A percentile compares a stretch with the other conserved stretches of the same genome.
phyloP scores from a whole-genome alignment of 2,113 vertebrate species.

The Melanotaenia duboulayi region DNA sequence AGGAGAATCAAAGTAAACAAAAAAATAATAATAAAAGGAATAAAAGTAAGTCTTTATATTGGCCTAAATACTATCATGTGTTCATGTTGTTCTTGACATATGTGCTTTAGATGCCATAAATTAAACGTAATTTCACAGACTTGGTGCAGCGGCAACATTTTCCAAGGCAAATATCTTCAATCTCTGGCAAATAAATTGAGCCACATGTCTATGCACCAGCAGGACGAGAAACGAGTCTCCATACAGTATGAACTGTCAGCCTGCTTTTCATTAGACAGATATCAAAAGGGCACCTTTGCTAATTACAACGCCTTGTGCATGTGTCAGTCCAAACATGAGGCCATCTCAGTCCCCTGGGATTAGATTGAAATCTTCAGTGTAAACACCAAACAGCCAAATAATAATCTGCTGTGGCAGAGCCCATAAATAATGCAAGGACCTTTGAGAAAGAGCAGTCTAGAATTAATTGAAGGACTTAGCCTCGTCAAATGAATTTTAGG shows the following conservation, averaged over 20 bases:
- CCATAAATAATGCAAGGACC: slow-evolving; percentile 77
- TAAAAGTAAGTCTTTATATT: not conserved
- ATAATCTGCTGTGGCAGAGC: slow-evolving; percentile 61
- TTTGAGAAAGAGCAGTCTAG: slow-evolving; percentile 54
- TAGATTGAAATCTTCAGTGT: slow-evolving; percentile 72
- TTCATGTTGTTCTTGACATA: not conserved
- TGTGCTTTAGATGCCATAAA: not conserved
- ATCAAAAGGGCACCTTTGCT: slow-evolving; percentile 66
- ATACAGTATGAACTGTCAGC: slow-evolving; percentile 24
- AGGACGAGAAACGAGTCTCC: slow-evolving; percentile 24
- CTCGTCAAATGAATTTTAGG: slow-evolving; percentile 37
- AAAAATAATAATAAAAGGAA: no score
- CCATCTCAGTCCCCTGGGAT: slow-evolving; percentile 65
- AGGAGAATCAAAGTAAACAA: no score
- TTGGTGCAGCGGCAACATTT: not conserved
- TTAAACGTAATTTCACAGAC: not conserved
- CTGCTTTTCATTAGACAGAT: slow-evolving; percentile 47
- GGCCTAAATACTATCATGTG: not conserved
- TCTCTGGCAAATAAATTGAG: slow-evolving; percentile 10
- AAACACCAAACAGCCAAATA: slow-evolving; percentile 73
- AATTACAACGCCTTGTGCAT: slow-evolving; percentile 57
- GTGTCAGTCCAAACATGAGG: slow-evolving; percentile 68
- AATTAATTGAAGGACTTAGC: slow-evolving; percentile 75
- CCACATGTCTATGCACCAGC: slow-evolving; percentile 5
- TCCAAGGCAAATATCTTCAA: not conserved